Evolutionary conservation across 2,113 vertebrate species (phyloP).

Genomic region (Martes martes): DNA sequence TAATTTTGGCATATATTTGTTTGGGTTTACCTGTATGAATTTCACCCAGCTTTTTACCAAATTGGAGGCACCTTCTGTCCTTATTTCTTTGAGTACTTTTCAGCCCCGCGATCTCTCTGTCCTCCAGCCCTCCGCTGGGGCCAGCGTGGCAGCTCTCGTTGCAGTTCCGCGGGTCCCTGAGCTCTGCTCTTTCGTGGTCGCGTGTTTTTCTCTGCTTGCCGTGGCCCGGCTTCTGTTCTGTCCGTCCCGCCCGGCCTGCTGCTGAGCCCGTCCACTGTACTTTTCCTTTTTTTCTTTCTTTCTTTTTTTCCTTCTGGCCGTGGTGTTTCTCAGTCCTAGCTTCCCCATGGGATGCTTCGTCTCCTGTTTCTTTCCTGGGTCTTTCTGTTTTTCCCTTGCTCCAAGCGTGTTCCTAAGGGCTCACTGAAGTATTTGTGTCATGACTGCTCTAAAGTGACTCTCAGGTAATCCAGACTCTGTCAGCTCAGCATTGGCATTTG

Average conservation of each 20-base stretch:
- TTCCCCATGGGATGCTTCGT: not conserved
- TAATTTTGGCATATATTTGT: not conserved
- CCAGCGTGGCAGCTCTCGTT: not conserved
- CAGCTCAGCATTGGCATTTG: not conserved
- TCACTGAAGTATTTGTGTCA: not conserved
- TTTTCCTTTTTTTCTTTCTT: not conserved
- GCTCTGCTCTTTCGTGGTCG: not conserved
- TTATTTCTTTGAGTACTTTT: not conserved
- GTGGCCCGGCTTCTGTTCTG: not conserved
- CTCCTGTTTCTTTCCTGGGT: not conserved
- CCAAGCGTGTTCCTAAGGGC: not conserved
- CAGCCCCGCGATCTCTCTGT: not conserved
- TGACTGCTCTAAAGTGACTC: not conserved
- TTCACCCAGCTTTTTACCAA: not conserved
- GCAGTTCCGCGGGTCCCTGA: not conserved
- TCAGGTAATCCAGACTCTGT: not conserved
- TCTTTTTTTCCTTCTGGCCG: not conserved
- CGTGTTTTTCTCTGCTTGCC: not conserved
- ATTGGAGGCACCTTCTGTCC: not conserved
- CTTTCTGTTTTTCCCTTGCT: not conserved
- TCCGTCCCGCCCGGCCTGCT: not conserved
- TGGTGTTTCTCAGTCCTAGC: not conserved
- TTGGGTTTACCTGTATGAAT: not conserved
- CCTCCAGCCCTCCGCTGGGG: not conserved
- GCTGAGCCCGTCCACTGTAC: not conserved